These are phyloP conservation scores for human (Homo sapiens) DNA, from an alignment of 2,113 vertebrate species.

Conservation along the genomic window DNA sequence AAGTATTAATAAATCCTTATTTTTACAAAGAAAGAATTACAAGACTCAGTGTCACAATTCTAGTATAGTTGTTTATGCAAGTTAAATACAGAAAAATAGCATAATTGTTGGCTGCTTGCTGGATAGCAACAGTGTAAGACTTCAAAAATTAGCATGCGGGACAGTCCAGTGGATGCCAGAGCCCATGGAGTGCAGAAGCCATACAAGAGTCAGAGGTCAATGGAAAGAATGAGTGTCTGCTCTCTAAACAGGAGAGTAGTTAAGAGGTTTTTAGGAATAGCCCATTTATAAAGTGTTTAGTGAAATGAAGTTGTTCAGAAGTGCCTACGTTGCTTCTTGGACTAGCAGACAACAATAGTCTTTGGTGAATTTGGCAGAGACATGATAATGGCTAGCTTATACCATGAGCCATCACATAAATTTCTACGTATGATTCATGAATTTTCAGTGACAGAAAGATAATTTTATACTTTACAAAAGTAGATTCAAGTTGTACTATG, in stretches of 20 bases:
- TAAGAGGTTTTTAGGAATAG: background rate
- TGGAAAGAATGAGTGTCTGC: background rate
- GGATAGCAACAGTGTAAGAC: background rate
- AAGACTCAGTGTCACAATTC: background rate
- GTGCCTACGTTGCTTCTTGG: background rate
- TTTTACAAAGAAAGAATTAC: background rate
- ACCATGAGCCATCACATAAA: background rate
- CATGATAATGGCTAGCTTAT: background rate
- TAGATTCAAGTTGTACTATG: background rate
- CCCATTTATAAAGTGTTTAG: background rate
- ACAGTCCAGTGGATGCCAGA: background rate
- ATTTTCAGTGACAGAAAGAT: background rate
- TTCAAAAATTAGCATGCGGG: background rate
- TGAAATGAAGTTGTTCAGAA: constrained; percentile 1
- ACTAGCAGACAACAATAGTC: background rate
- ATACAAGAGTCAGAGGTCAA: background rate
- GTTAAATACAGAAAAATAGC: background rate
- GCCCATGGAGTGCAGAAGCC: background rate
- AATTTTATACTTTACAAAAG: background rate
- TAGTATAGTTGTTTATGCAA: background rate
- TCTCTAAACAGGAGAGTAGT: background rate
- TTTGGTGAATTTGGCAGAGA: background rate
- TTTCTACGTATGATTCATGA: background rate
- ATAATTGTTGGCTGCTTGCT: background rate
- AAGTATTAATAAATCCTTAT: background rate